These are phyloP conservation scores for Corythornis madagascariensis DNA, from an alignment of 2,113 vertebrate species.

Conservation along the genomic window DNA sequence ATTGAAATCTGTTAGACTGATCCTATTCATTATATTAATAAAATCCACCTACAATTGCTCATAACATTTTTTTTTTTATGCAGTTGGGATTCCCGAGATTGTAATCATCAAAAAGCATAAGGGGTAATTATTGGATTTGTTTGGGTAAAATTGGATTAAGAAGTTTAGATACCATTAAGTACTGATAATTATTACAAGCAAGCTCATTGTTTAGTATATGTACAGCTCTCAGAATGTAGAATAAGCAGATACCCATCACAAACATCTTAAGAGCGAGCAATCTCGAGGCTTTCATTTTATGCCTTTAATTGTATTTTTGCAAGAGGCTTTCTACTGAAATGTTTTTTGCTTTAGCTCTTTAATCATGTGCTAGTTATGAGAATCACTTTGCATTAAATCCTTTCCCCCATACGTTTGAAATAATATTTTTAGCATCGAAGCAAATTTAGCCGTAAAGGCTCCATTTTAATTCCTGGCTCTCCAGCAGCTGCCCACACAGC, in stretches of 20 bases:
- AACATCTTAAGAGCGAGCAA: conserved; percentile 34
- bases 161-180: conserved; percentile 71
- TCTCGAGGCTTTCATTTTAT: conserved; percentile 24
- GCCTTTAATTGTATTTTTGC: conserved; percentile 37
- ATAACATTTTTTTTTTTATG: conserved; percentile 57
- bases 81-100: conserved; percentile 69
- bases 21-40: conserved; percentile 73
- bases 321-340: neutral
- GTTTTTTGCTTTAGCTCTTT: conserved; percentile 10
- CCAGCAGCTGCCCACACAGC: neutral
- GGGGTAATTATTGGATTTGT: conserved; percentile 75
- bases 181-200: conserved; percentile 68
- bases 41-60: conserved; percentile 71
- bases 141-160: conserved; percentile 71
- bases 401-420: neutral
- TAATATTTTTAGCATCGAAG: neutral
- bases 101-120: conserved; percentile 68
- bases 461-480: neutral
- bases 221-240: conserved; percentile 9
- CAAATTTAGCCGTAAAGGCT: neutral
- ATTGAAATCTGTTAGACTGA: conserved; percentile 71
- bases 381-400: neutral
- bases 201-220: conserved; percentile 57
- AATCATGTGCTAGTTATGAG: neutral
- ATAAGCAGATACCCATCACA: conserved; percentile 54